Evolutionary conservation across 2,888 invertebrate genomes (phyloP).

Genomic region (Dicycla oo): DNA sequence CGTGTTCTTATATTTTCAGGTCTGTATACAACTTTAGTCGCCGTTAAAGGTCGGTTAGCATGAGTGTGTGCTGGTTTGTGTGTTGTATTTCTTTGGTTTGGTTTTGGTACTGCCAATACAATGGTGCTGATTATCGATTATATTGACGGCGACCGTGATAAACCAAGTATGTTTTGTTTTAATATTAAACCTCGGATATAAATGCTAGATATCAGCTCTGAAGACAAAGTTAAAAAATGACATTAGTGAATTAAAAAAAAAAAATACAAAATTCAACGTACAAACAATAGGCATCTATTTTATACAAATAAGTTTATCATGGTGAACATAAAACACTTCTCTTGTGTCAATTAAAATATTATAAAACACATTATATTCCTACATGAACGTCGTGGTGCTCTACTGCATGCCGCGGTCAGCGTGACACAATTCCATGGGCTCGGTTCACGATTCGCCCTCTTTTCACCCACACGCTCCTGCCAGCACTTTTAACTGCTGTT

Average conservation of each 20-base stretch:
- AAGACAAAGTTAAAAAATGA: too few species aligned
- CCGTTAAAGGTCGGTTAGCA: slow-evolving; percentile 73
- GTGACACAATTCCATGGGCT: slow-evolving; percentile 74
- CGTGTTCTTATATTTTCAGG: slow-evolving; percentile 73
- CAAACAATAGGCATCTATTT: too few species aligned
- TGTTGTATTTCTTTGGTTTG: slow-evolving; percentile 19
- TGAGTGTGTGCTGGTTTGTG: slow-evolving; percentile 68
- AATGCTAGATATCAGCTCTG: too few species aligned
- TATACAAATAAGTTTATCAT: too few species aligned
- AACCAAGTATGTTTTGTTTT: too few species aligned
- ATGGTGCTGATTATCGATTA: too few species aligned
- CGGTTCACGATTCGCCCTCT: slow-evolving; percentile 68
- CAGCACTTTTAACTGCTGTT: slow-evolving; percentile 51
- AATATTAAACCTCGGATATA: too few species aligned
- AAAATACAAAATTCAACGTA: too few species aligned
- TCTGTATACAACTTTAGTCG: slow-evolving; percentile 67
- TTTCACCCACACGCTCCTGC: slow-evolving; percentile 68
- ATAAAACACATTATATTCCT: not conserved
- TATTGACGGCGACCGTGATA: too few species aligned
- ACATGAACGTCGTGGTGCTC: slow-evolving; percentile 45
- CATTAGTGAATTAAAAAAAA: too few species aligned
- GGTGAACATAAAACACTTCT: too few species aligned
- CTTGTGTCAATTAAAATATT: too few species aligned
- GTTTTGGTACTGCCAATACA: not conserved
- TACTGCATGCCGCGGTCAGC: slow-evolving; percentile 55